Conservation (phyloP, 2,888 invertebrate species). For the Leuctra nigra region DNA sequence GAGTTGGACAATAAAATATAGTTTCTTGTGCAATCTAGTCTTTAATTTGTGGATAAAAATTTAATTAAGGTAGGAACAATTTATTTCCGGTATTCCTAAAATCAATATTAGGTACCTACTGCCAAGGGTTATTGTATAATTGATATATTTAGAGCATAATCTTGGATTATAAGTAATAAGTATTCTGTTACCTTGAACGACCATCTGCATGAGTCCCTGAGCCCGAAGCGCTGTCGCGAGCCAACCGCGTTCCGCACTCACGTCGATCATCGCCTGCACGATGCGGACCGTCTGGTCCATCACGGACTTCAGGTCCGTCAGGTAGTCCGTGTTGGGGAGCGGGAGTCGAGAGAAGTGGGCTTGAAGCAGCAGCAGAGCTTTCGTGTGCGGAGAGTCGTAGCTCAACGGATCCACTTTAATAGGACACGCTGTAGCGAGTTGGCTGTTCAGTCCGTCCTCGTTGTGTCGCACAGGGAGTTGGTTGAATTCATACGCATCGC, state of each 20-base stretch:
- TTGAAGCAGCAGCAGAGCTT: conserved; percentile 88
- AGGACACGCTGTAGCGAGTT: conserved; percentile 70
- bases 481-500: conserved; percentile 82
- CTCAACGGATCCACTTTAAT: conserved; percentile 62
- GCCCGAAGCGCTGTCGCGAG: conserved; percentile 69
- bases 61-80: too few species aligned
- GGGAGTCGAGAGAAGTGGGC: conserved; percentile 81
- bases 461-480: conserved; percentile 97
- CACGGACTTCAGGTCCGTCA: conserved; percentile 93
- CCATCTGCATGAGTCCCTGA: conserved; percentile 78
- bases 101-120: too few species aligned
- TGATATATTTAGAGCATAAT: too few species aligned
- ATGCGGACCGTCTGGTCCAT: conserved; percentile 94
- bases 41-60: too few species aligned
- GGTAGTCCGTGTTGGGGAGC: conserved; percentile 88
- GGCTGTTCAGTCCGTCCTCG: conserved; percentile 87
- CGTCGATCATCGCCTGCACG: conserved; percentile 96
- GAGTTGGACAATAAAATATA: too few species aligned
- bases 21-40: too few species aligned
- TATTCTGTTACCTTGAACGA: too few species aligned
- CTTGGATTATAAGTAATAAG: too few species aligned
- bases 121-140: too few species aligned
- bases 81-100: too few species aligned
- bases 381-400: conserved; percentile 89
- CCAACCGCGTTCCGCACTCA: conserved; percentile 87